phyloP scores from a whole-genome alignment of 2,888 invertebrate genomes.

The Calliopum simillimum region DNA sequence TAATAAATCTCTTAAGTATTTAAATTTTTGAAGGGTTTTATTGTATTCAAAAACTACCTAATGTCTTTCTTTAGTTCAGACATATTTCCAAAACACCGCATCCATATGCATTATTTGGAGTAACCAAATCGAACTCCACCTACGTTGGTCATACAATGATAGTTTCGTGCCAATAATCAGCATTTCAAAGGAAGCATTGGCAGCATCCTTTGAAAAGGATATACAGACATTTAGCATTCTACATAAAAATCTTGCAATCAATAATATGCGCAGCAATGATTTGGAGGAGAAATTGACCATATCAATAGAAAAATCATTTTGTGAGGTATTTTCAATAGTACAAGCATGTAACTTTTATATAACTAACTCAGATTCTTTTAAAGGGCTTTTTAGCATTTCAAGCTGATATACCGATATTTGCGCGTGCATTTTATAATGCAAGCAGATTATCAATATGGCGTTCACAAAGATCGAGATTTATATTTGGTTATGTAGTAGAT shows the following conservation, averaged over 20 bases:
- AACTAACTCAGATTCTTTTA: background rate
- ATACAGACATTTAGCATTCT: constrained; percentile 40
- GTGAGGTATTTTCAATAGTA: constrained; percentile 47
- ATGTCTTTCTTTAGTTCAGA: constrained; percentile 39
- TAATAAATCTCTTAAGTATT: constrained; percentile 46
- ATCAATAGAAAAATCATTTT: constrained; percentile 42
- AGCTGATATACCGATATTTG: constrained; percentile 57
- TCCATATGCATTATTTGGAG: constrained; percentile 46
- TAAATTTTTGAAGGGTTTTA: background rate
- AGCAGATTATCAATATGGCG: constrained; percentile 56
- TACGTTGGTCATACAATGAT: constrained; percentile 15
- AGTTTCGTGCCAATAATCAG: constrained; percentile 39
- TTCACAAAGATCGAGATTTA: constrained; percentile 51
- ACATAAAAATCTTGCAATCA: constrained; percentile 23
- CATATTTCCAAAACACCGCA: constrained; percentile 42
- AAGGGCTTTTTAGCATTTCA: constrained; percentile 56
- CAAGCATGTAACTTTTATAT: too few species aligned
- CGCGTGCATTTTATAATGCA: constrained; percentile 52
- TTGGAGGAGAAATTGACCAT: constrained; percentile 41
- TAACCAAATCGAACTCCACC: constrained; percentile 35
- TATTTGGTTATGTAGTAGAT: constrained; percentile 54
- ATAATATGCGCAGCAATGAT: constrained; percentile 36
- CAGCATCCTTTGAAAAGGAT: constrained; percentile 37
- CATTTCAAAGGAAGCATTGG: constrained; percentile 37
- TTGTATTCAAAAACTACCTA: background rate